phyloP scores from a whole-genome alignment of 2,797 vertebrate species.

The Crossoptilon crossoptilon region DNA sequence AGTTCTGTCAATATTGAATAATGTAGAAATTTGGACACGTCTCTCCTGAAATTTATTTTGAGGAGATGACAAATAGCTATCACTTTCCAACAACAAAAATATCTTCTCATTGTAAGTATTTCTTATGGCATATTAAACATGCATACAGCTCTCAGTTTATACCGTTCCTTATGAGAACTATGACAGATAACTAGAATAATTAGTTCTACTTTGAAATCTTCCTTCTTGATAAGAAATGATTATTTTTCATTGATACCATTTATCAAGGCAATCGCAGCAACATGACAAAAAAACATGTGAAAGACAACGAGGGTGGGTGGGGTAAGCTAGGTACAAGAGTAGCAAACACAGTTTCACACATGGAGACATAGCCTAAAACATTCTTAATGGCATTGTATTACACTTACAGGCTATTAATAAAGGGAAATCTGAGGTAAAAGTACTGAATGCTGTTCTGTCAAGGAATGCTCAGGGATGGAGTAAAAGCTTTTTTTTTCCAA shows the following conservation, averaged over 20 bases:
- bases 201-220: background rate
- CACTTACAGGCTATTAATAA: background rate
- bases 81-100: background rate
- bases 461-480: background rate
- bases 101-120: background rate
- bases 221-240: background rate
- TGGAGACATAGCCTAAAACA: background rate
- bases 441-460: background rate
- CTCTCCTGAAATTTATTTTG: background rate
- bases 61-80: background rate
- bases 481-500: background rate
- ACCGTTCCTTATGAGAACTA: background rate
- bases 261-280: background rate
- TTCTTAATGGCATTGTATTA: background rate
- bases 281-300: background rate
- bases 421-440: background rate
- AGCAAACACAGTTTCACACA: background rate
- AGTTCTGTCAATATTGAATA: rapidly evolving
- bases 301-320: background rate
- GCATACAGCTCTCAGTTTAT: background rate
- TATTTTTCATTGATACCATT: background rate
- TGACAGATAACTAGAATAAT: background rate
- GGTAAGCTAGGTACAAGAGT: background rate
- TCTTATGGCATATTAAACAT: background rate
- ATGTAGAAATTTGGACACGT: background rate